Evolutionary conservation across 2,113 vertebrate genomes (phyloP).

Genomic region (Mustelus asterias): DNA sequence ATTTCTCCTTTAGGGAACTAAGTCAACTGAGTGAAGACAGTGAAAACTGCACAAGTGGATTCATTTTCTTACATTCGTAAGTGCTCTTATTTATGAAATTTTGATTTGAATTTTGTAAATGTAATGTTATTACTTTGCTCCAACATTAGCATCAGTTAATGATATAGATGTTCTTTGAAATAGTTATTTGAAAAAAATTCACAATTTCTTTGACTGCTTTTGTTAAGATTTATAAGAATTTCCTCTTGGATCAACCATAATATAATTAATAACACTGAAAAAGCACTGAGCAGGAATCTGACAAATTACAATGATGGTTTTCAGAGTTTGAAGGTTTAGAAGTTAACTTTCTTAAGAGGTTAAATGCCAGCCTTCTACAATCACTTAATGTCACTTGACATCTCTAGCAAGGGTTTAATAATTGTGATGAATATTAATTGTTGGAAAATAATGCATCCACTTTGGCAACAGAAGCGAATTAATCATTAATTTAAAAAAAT

Average conservation of each 20-base stretch:
- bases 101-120: background rate
- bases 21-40: constrained; percentile 8
- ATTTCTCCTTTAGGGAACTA: background rate
- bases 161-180: background rate
- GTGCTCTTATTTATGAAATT: background rate
- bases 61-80: constrained; percentile 22
- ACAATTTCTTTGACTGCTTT: background rate
- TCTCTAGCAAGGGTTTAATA: background rate
- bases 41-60: constrained; percentile 3
- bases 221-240: background rate
- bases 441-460: background rate
- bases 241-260: background rate
- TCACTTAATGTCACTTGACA: background rate
- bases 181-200: background rate
- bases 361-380: background rate
- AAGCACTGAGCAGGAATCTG: background rate
- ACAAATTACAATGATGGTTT: background rate
- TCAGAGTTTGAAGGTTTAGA: background rate
- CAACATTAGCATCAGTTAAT: background rate
- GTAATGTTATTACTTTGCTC: background rate
- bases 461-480: background rate
- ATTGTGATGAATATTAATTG: background rate
- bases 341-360: background rate
- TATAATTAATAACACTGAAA: background rate
- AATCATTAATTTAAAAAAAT: background rate